These are phyloP conservation scores for Phylloscopus trochiloides DNA, from an alignment of 2,113 vertebrate genomes.

Conservation along the genomic window DNA sequence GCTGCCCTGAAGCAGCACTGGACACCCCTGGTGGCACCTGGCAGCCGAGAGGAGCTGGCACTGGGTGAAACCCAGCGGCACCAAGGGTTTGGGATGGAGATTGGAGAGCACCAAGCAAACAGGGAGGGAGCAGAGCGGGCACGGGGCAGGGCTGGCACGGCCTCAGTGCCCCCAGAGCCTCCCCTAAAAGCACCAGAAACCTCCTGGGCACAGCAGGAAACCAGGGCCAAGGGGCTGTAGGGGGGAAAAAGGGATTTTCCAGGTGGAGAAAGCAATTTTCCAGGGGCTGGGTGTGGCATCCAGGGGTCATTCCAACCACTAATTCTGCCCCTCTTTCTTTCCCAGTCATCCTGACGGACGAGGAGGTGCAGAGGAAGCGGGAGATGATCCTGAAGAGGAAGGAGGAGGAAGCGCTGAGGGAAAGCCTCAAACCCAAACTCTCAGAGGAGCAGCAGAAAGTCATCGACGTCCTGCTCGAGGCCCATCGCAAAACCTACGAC, in stretches of 20 bases:
- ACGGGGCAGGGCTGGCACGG: fast-evolving
- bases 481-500: slow-evolving; percentile 94
- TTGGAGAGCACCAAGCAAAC: neutral
- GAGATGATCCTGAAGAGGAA: slow-evolving; percentile 94
- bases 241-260: neutral
- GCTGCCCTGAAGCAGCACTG: neutral
- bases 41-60: neutral
- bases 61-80: neutral
- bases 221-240: fast-evolving
- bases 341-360: slow-evolving; percentile 94
- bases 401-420: slow-evolving; percentile 86
- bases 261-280: neutral
- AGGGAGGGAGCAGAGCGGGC: neutral
- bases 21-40: neutral
- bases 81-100: fast-evolving
- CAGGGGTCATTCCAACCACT: fast-evolving
- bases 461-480: slow-evolving; percentile 86
- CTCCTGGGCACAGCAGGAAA: neutral
- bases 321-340: fast-evolving
- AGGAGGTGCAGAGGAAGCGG: slow-evolving; percentile 95
- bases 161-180: fast-evolving
- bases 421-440: slow-evolving; percentile 86
- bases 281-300: fast-evolving
- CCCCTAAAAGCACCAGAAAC: neutral
- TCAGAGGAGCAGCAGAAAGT: slow-evolving; percentile 87